Evolutionary conservation across 2,888 invertebrate species (phyloP), one percentile per base, ranked within the genome.

Genomic region (Drosophila ustulata): DNA sequence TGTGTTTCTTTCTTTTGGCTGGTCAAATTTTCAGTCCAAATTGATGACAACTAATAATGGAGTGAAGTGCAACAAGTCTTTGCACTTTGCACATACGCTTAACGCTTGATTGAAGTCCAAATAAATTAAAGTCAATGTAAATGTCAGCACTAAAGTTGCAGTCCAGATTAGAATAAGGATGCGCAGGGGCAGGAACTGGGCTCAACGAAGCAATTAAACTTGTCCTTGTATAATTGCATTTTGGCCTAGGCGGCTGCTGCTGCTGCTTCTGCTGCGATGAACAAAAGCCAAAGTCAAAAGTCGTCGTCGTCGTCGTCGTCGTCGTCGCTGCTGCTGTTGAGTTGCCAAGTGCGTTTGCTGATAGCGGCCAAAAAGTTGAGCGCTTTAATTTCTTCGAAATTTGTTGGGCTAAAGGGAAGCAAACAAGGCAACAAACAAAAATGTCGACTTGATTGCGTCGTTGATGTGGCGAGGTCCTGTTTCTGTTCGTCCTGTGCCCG

Each of bases 141-240:
- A 81, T 78, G 65, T 67, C 75, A 77, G 75, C 80, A 67, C 30
- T 47, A 64, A 68, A 71, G 52, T 77, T 79, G 68, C 74, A 71
- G 39, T 45, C 41, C 58, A 63, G 28, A 59, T 61, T 52, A 26
- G 25, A 23, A 32, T 23, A 0, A 3, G 23, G 7, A n/a, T 4
- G 9, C 3, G 18, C 18, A 18, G 32, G 2, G 4, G 26, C 6
- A 34, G 34, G 5, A 30, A 7, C 4, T 23, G 34, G 32, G 62
- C 73, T 71, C 78, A 85, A 63, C 83, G 86, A 87, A 90, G 91
- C 91, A 91, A 91, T 91, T 91, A 91, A 91, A 91, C 89, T 90
- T 90, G 91, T 91, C 91, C 88, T 86, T 70, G 82, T 88, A 84
- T 90, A 91, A 91, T 91, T 91, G 90, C 90, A 91, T 90, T 90